phyloP scores from a whole-genome alignment of 64 coral and sea anemone genomes.

The Astreopora myriophthalma region DNA sequence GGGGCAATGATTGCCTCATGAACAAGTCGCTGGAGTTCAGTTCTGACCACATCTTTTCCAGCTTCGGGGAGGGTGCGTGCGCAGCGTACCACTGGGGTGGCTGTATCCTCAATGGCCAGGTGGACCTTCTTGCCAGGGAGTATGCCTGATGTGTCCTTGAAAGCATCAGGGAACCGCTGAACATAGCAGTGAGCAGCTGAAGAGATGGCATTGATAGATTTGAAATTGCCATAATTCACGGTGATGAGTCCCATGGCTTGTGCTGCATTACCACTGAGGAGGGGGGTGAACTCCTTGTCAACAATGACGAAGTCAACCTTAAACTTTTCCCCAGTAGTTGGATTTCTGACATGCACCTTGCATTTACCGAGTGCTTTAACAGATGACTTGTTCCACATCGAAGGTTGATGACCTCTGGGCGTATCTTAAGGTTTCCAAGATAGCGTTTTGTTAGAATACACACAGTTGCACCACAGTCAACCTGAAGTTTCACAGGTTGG shows the following conservation, averaged over 20 bases:
- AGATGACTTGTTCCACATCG: conserved; percentile 17
- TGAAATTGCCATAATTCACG: conserved; percentile 11
- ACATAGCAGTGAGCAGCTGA: neutral
- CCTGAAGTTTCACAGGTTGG: neutral
- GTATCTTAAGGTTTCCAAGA: neutral
- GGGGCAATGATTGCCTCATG: neutral
- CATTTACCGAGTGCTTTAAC: conserved; percentile 18
- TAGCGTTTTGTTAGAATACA: conserved; percentile 21
- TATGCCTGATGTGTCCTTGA: conserved; percentile 13
- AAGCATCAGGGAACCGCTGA: conserved; percentile 33
- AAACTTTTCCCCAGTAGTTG: neutral
- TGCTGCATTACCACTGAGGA: no score
- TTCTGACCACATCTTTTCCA: neutral
- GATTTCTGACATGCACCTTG: neutral
- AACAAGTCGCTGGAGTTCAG: no score
- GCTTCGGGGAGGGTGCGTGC: conserved; percentile 9
- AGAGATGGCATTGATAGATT: no score
- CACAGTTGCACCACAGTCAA: conserved; percentile 21
- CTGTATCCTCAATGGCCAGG: neutral
- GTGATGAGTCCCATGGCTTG: conserved; percentile 4
- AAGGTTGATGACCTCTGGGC: neutral
- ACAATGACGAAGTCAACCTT: neutral
- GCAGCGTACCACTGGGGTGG: neutral
- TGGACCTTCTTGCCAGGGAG: conserved; percentile 34
- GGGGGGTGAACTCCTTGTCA: neutral